phyloP scores from a whole-genome alignment of 2,888 invertebrate species.

The Orchesellides sinensis region DNA sequence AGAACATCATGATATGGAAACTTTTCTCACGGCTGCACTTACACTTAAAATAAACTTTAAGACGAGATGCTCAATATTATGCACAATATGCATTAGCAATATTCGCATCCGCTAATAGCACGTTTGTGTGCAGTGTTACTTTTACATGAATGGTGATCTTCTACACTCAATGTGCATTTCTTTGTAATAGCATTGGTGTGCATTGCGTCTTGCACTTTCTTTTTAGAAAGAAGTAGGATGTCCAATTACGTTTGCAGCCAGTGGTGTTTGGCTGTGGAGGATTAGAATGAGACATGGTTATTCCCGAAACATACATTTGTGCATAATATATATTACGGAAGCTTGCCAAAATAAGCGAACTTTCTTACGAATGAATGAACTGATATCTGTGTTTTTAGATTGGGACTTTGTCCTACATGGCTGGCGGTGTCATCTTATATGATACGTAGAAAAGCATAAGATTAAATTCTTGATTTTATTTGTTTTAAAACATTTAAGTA shows the following conservation, averaged over 20 bases:
- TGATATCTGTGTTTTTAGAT: background rate
- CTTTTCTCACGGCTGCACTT: conserved; percentile 26
- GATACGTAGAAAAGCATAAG: background rate
- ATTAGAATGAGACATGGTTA: conserved; percentile 51
- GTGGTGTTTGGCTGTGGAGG: background rate
- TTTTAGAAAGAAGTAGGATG: conserved; percentile 7
- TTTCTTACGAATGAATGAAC: conserved; percentile 32
- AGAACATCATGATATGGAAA: conserved; percentile 7
- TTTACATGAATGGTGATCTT: no score
- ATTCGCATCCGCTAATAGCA: background rate
- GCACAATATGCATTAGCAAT: background rate
- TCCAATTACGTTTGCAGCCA: conserved; percentile 40
- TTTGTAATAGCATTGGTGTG: background rate
- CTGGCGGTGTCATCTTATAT: background rate
- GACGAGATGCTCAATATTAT: conserved; percentile 21
- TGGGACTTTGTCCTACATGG: conserved; percentile 32
- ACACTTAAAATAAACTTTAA: conserved; percentile 56
- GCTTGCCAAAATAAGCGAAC: conserved; percentile 55
- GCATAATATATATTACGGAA: conserved; percentile 33
- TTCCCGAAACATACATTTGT: conserved; percentile 18
- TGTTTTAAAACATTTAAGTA: no score
- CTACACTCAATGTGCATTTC: conserved; percentile 9
- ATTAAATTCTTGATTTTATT: no score
- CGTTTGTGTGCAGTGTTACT: background rate
- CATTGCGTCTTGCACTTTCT: conserved; percentile 10